These are phyloP conservation scores for Drosophila borealis DNA, from an alignment of 2,888 invertebrate genomes.

Conservation along the genomic window DNA sequence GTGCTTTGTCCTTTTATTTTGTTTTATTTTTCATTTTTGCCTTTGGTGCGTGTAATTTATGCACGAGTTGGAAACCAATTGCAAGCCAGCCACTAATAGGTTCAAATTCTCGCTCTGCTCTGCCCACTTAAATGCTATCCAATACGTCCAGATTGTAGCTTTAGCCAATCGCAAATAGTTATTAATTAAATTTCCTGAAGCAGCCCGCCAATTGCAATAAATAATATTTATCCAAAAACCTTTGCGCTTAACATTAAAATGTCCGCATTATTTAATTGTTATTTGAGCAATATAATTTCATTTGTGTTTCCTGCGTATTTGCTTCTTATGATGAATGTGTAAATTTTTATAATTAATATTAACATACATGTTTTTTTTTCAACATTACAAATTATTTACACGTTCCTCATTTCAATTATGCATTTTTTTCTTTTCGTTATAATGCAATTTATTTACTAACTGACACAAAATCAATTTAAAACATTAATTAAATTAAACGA, in stretches of 20 bases:
- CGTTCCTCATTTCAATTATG: not conserved
- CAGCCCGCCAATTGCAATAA: not conserved
- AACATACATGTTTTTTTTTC: not conserved
- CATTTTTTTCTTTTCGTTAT: not conserved
- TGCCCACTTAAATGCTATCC: not conserved
- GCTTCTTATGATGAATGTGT: slow-evolving; percentile 13
- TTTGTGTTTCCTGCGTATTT: slow-evolving; percentile 1
- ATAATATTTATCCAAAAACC: not conserved
- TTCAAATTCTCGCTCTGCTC: slow-evolving; percentile 17
- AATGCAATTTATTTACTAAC: not conserved
- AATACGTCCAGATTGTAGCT: not conserved
- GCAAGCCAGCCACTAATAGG: slow-evolving; percentile 40
- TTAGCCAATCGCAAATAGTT: not conserved
- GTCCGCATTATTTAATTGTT: slow-evolving; percentile 2
- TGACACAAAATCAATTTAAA: not conserved
- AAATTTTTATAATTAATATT: slow-evolving; percentile 1
- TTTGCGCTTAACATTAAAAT: no score
- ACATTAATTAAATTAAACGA: not conserved
- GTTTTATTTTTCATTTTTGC: slow-evolving; percentile 12
- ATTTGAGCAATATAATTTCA: not conserved
- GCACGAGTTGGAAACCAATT: slow-evolving; percentile 53
- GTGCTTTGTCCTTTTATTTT: slow-evolving; percentile 8
- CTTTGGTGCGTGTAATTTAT: slow-evolving; percentile 65
- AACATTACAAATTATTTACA: slow-evolving; percentile 3
- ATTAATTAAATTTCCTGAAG: not conserved